Evolutionary conservation across 2,888 invertebrate species (phyloP).

Genomic region (Nomada lathburiana): DNA sequence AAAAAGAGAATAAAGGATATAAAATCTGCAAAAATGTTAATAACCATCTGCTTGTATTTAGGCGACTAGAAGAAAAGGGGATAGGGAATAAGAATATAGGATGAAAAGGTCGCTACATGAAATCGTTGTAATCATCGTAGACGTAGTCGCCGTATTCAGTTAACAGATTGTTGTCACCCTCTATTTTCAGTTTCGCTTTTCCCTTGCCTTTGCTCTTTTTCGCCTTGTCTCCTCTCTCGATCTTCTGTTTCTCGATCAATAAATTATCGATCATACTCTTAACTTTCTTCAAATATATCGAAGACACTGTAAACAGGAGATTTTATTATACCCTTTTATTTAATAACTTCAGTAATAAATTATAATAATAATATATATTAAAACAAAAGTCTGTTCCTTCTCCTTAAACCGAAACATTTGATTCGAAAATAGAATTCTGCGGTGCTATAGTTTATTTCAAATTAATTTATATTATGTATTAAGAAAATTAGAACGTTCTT

Average conservation of each 20-base stretch:
- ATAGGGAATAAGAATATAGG: slow-evolving; percentile 53
- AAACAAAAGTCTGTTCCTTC: too few relatives aligned
- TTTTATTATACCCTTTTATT: slow-evolving; percentile 55
- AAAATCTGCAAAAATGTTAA: slow-evolving; percentile 59
- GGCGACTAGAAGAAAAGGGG: slow-evolving; percentile 79
- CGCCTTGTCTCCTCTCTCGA: slow-evolving; percentile 92
- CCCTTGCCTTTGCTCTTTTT: slow-evolving; percentile 92
- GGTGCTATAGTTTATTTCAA: too few relatives aligned
- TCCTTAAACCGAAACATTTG: too few relatives aligned
- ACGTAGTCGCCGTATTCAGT: slow-evolving; percentile 89
- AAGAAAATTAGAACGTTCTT: neutral
- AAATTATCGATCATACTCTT: slow-evolving; percentile 93
- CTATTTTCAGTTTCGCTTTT: slow-evolving; percentile 92
- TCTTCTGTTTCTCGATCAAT: slow-evolving; percentile 94
- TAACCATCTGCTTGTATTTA: slow-evolving; percentile 65
- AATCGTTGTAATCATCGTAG: slow-evolving; percentile 91
- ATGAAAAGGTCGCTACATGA: slow-evolving; percentile 88
- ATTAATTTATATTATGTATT: too few relatives aligned
- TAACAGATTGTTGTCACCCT: slow-evolving; percentile 89
- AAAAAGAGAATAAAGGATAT: slow-evolving; percentile 53
- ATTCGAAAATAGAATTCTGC: too few relatives aligned
- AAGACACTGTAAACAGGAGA: slow-evolving; percentile 87
- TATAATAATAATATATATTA: too few relatives aligned
- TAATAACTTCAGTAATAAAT: neutral
- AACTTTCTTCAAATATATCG: slow-evolving; percentile 93